Evolutionary conservation across 2,113 vertebrate genomes (phyloP).

Genomic region (Prionailurus viverrinus): DNA sequence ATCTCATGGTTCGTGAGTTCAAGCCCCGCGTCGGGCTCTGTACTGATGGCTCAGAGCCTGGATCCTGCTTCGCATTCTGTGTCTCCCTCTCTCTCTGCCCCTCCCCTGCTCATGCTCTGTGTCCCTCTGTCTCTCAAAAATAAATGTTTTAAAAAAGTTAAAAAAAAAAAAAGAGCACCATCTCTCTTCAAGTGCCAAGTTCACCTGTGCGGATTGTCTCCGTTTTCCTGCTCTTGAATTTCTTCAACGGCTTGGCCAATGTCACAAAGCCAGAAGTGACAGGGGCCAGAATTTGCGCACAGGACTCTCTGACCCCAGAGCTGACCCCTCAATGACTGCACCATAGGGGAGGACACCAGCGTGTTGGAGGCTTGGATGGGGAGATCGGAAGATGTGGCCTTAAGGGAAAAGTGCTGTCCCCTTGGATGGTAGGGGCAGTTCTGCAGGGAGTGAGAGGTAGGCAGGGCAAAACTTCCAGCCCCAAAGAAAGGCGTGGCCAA

Average conservation of each 20-base stretch:
- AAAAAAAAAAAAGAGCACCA: neutral
- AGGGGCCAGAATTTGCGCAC: neutral
- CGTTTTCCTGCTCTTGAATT: neutral
- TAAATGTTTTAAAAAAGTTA: too few species aligned
- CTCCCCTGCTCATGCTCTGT: too few species aligned
- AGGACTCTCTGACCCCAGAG: neutral
- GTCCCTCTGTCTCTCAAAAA: too few species aligned
- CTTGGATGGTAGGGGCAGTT: neutral
- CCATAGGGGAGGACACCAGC: too few species aligned
- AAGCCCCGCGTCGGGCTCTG: too few species aligned
- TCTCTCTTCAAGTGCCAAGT: neutral
- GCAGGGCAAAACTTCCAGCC: neutral
- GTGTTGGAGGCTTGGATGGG: neutral
- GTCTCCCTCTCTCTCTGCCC: too few species aligned
- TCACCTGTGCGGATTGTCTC: neutral
- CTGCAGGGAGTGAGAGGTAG: neutral
- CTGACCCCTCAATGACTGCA: neutral
- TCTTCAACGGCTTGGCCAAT: neutral
- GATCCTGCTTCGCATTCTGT: too few species aligned
- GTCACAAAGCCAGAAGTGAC: neutral
- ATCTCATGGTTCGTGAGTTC: too few species aligned
- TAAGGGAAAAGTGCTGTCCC: neutral
- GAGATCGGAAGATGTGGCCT: neutral
- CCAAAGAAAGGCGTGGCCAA: neutral
- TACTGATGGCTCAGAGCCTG: too few species aligned